Conservation (phyloP, 2,888 invertebrate genomes). For the Ernsta delagoae region DNA sequence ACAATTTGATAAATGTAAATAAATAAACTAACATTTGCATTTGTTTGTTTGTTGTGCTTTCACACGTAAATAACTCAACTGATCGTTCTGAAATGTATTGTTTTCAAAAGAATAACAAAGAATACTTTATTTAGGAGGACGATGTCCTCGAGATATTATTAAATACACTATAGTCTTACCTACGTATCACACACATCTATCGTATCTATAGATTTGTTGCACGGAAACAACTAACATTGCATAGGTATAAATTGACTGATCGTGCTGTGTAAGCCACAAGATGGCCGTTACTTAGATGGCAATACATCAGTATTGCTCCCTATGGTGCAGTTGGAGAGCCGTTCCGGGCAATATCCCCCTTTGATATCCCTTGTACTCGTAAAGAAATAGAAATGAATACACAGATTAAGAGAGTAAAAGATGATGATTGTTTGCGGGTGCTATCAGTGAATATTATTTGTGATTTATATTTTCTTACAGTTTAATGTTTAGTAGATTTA, state of each 20-base stretch:
- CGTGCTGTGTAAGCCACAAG: background rate
- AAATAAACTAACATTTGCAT: too few relatives aligned
- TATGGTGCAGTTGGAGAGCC: constrained; percentile 15
- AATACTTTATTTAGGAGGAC: too few relatives aligned
- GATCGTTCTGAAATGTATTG: too few relatives aligned
- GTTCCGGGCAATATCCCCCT: constrained; percentile 17
- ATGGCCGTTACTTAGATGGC: constrained; percentile 1
- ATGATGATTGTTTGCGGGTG: background rate
- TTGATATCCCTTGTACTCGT: background rate
- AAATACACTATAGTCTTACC: background rate
- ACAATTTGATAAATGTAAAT: too few relatives aligned
- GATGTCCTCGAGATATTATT: too few relatives aligned
- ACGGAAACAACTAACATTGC: background rate
- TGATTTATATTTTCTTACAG: too few relatives aligned
- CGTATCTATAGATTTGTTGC: background rate
- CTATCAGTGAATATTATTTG: too few relatives aligned
- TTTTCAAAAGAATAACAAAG: too few relatives aligned
- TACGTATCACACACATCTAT: too few relatives aligned
- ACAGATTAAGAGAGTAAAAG: constrained; percentile 5
- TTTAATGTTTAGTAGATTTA: too few relatives aligned
- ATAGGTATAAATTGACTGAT: background rate
- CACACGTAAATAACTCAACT: too few relatives aligned
- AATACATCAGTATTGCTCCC: constrained; percentile 27
- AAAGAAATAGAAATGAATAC: background rate
- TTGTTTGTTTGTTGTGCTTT: too few relatives aligned